Evolutionary conservation across 2,113 vertebrate genomes (phyloP).

Genomic region (Prionailurus viverrinus): DNA sequence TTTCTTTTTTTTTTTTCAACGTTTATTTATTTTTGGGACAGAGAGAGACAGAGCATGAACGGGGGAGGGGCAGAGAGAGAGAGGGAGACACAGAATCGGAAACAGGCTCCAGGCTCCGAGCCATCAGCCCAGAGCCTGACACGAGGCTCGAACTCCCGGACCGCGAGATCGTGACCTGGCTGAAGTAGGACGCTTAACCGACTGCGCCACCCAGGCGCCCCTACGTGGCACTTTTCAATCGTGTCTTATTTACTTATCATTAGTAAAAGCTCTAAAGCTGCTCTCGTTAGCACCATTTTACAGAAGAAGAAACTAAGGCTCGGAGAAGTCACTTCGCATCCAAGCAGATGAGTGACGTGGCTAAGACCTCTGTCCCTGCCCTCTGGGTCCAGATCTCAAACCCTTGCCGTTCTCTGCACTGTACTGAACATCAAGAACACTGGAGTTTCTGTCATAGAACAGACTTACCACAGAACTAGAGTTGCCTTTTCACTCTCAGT

Average conservation of each 20-base stretch:
- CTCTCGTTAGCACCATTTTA: background rate
- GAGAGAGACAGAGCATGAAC: no score
- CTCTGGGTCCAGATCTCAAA: background rate
- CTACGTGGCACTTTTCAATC: background rate
- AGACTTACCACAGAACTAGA: background rate
- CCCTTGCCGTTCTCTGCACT: background rate
- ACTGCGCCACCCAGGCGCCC: no score
- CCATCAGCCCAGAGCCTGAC: no score
- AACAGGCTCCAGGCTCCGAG: no score
- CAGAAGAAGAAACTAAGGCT: background rate
- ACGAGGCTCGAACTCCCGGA: no score
- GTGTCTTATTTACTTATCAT: background rate
- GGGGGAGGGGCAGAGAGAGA: no score
- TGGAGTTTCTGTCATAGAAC: background rate
- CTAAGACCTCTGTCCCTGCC: background rate
- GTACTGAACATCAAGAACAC: background rate
- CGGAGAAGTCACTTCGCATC: background rate
- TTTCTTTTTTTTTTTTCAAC: no score
- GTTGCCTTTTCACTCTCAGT: background rate
- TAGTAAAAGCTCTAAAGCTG: background rate
- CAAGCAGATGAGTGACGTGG: background rate
- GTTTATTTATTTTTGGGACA: no score
- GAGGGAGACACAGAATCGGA: no score
- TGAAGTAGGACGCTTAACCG: no score
- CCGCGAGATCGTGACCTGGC: no score